Conservation (phyloP, 1,140 invertebrate genomes). For the Pectinophora gossypiella region DNA sequence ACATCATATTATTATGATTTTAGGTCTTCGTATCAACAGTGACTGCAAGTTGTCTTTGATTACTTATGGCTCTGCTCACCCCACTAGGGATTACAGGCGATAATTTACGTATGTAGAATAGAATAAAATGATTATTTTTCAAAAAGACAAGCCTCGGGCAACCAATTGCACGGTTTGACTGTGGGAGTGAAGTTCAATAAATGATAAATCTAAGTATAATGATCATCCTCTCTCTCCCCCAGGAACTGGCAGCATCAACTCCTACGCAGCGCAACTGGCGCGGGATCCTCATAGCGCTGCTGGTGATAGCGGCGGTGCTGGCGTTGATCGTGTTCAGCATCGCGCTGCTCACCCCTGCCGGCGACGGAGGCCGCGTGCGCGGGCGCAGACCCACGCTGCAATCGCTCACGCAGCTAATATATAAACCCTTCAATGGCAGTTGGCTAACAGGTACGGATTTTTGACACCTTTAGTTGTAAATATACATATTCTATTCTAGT, state of each 20-base stretch:
- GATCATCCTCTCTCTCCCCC: constrained; percentile 14
- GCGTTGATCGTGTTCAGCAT: constrained; percentile 92
- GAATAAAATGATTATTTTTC: too few species aligned
- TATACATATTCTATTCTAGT: too few species aligned
- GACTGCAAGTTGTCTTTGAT: too few species aligned
- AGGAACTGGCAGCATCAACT: constrained; percentile 88
- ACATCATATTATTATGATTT: too few species aligned
- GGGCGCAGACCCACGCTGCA: constrained; percentile 80
- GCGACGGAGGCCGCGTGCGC: constrained; percentile 80
- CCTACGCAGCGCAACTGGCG: constrained; percentile 92
- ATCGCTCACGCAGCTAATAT: constrained; percentile 77
- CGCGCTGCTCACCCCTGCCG: constrained; percentile 86
- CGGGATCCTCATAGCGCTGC: constrained; percentile 90
- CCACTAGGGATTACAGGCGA: too few species aligned
- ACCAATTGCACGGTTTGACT: too few species aligned
- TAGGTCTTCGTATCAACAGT: too few species aligned
- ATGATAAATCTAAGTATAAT: too few species aligned
- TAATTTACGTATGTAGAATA: too few species aligned
- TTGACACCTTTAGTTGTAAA: too few species aligned
- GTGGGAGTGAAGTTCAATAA: background rate
- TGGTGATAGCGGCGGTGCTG: constrained; percentile 91
- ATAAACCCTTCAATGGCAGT: constrained; percentile 84
- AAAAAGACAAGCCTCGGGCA: too few species aligned
- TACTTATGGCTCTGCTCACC: too few species aligned
- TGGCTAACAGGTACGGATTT: constrained; percentile 85